Percentiles rank a stretch among this genome's conserved stretches.
Conservation (phyloP, 2,888 invertebrate genomes). For the Trissolcus brochymenae region DNA sequence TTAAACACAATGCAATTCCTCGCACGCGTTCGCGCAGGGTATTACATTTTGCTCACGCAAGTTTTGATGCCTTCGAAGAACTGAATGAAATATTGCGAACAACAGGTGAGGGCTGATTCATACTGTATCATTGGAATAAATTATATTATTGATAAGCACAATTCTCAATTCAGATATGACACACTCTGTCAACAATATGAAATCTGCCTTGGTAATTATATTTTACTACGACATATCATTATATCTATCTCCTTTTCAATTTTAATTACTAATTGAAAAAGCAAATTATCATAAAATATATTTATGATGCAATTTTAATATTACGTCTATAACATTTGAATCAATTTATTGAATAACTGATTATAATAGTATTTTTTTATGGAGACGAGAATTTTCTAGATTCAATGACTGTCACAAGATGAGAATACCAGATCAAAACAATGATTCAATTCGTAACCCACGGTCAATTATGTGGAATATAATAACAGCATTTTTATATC, state of each 20-base stretch:
- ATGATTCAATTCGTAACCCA: conserved; percentile 24
- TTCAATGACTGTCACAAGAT: too few species aligned
- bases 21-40: conserved; percentile 43
- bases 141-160: conserved; percentile 22
- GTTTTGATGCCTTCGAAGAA: conserved; percentile 51
- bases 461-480: conserved; percentile 24
- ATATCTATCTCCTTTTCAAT: too few species aligned
- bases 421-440: neutral
- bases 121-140: conserved; percentile 27
- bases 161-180: conserved; percentile 14
- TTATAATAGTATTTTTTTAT: too few species aligned
- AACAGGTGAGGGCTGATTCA: conserved; percentile 22
- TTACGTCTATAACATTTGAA: too few species aligned
- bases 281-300: too few species aligned
- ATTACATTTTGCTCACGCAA: conserved; percentile 52
- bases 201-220: too few species aligned
- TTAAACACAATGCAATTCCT: conserved; percentile 48
- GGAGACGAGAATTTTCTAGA: too few species aligned
- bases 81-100: conserved; percentile 35
- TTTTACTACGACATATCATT: too few species aligned
- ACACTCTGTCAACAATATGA: neutral
- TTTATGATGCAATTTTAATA: too few species aligned
- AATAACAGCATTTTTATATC: conserved; percentile 34
- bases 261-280: too few species aligned
- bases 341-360: too few species aligned